These are phyloP conservation scores for Mirounga angustirostris DNA, from an alignment of 2,113 vertebrate genomes.

Conservation along the genomic window DNA sequence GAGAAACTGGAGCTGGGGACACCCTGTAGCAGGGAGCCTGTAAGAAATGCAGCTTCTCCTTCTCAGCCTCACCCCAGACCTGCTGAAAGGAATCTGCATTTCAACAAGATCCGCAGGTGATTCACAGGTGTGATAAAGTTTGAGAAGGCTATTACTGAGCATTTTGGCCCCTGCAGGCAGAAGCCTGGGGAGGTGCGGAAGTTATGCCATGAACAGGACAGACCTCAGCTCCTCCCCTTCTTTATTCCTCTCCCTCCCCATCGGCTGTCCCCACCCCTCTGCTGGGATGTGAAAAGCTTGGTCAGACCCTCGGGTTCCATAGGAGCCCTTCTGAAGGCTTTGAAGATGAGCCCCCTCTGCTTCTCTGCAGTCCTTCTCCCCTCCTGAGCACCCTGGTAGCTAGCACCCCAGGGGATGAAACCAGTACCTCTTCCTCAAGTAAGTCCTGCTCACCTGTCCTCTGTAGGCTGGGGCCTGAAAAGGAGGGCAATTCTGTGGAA, in stretches of 20 bases:
- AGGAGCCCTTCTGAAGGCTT: too few species aligned
- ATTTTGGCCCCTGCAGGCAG: neutral
- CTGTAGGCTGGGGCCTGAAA: neutral
- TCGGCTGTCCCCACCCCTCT: neutral
- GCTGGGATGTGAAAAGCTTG: neutral
- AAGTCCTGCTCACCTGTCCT: neutral
- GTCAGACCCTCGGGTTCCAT: neutral
- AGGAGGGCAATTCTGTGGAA: too few species aligned
- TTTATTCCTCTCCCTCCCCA: neutral
- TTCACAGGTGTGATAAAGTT: accelerated
- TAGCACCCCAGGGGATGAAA: too few species aligned
- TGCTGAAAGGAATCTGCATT: neutral
- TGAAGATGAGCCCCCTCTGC: neutral
- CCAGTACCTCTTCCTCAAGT: neutral
- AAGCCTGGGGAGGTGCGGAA: neutral
- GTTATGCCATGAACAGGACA: too few species aligned
- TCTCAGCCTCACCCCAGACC: neutral
- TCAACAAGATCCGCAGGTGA: neutral
- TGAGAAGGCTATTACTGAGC: neutral
- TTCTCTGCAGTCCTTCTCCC: neutral
- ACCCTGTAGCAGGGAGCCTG: neutral
- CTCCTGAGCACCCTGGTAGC: neutral
- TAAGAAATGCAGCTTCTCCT: neutral
- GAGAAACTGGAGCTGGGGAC: neutral
- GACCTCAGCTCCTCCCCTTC: neutral